Percentiles rank a stretch among this genome's conserved stretches.
Conservation (phyloP, 2,888 invertebrate genomes). For the Caenorhabditis virilis region DNA sequence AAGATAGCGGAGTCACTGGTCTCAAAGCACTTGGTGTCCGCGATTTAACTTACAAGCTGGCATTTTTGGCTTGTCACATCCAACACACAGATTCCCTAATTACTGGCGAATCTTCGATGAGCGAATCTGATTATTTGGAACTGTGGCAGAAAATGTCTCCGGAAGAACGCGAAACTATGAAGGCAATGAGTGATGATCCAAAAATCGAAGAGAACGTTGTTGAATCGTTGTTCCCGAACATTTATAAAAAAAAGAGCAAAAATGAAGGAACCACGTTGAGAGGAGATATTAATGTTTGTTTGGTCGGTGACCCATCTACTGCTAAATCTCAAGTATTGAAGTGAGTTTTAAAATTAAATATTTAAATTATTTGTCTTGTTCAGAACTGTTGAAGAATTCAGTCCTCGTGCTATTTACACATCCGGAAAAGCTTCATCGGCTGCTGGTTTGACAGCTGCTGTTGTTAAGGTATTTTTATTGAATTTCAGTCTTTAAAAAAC, state of each 20-base stretch:
- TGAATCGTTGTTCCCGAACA: constrained; percentile 88
- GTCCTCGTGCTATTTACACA: constrained; percentile 94
- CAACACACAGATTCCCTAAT: constrained; percentile 33
- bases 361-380: not conserved
- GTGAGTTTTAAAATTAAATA: constrained; percentile 69
- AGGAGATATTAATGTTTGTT: constrained; percentile 95
- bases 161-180: constrained; percentile 78
- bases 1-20: constrained; percentile 84
- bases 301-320: constrained; percentile 98
- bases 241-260: constrained; percentile 86
- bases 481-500: too few relatives aligned
- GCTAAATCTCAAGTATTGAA: constrained; percentile 96
- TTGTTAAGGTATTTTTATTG: too few relatives aligned
- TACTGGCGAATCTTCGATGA: constrained; percentile 68
- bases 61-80: constrained; percentile 91
- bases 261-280: constrained; percentile 79
- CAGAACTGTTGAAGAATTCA: constrained; percentile 81
- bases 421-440: constrained; percentile 97
- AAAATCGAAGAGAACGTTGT: constrained; percentile 86
- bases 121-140: constrained; percentile 80
- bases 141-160: constrained; percentile 71
- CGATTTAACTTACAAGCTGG: constrained; percentile 84
- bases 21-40: constrained; percentile 84
- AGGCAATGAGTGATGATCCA: constrained; percentile 80
- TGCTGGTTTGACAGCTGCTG: constrained; percentile 97